Base-by-base conservation (phyloP, 2,888 invertebrate species). In the Catocala nupta region DNA sequence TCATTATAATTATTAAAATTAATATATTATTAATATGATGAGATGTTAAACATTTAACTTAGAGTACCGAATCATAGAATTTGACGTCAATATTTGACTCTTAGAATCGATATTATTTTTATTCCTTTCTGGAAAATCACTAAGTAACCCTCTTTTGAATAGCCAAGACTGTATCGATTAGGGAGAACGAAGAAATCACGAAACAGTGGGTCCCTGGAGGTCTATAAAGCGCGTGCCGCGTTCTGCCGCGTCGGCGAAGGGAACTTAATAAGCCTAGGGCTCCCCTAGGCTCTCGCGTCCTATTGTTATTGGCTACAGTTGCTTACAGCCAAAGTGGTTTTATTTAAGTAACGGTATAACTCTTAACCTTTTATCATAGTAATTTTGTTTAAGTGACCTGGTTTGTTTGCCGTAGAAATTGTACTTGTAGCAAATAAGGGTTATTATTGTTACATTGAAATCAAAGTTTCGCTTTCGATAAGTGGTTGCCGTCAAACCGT, bases 251-350 rank as follows among this genome's bases (percentile, higher is more conserved):
- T 52, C 42, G 55, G 13, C 51, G 60, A 39, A 64, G 76, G 63
- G 55, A 66, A 71, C 65, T 67, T 71, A 76, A 78, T 73, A 78
- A 78, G 71, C 67, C 77, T 55, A 67, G 66, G 58, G 73, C 60
- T 64, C 65, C 65, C 63, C 66, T 34, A 53, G 49, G 36, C 55
- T 49, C 52, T 33, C 48, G 16, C 59, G 39, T 25, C 53, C 49
- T 63, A 69, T 71, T 76, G 68, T 73, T 75, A 69, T 71, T 67
- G 61, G 61, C 60, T 43, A 12, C 59, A 47, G 42, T 49, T 52
- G 45, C 36, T 42, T 54, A 16, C 13, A 58, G 59, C 61, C 33
- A 50, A 63, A 74, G 62, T 58, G 47, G 36, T 59, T 55, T 48
- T 49, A 44, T 42, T 55, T 63, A 56, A 59, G 63, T 70, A 66